A percentile compares a stretch with the other conserved stretches of the same genome.
Evolutionary conservation across 1,140 invertebrate genomes (phyloP).

Genomic region (Drepana arcuata): DNA sequence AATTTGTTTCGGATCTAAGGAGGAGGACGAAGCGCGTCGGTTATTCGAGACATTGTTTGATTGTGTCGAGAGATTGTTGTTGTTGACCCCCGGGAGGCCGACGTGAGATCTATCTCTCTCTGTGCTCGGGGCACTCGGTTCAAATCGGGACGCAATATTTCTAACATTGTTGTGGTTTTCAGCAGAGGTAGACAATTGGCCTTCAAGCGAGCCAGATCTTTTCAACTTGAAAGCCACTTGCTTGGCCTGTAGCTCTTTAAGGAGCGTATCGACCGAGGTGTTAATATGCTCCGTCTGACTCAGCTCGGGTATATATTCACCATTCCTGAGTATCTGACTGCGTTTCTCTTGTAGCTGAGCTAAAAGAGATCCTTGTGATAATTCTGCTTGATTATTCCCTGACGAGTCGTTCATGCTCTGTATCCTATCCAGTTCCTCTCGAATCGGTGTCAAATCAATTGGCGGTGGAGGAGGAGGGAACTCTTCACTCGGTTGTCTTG

Average conservation of each 20-base stretch:
- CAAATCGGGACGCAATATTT: constrained; percentile 88
- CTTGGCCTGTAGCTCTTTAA: constrained; percentile 85
- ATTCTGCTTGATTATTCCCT: neutral
- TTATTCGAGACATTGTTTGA: constrained; percentile 40
- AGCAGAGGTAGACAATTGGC: constrained; percentile 34
- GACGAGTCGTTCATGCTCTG: neutral
- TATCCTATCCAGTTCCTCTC: constrained; percentile 71
- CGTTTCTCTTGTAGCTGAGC: constrained; percentile 84
- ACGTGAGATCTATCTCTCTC: constrained; percentile 48
- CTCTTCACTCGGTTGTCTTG: constrained; percentile 88
- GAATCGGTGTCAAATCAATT: constrained; percentile 75
- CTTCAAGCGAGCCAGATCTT: constrained; percentile 51
- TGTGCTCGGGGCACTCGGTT: constrained; percentile 71
- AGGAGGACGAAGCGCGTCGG: constrained; percentile 57
- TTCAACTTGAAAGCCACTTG: constrained; percentile 79
- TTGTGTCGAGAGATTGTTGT: constrained; percentile 55
- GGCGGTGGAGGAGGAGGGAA: constrained; percentile 90
- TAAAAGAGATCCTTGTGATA: constrained; percentile 73
- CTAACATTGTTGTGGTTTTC: constrained; percentile 75
- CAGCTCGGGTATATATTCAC: constrained; percentile 44
- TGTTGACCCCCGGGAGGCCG: constrained; percentile 43
- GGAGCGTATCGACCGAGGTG: constrained; percentile 76
- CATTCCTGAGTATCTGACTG: constrained; percentile 76
- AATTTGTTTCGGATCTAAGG: constrained; percentile 59
- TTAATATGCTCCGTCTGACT: constrained; percentile 38